A percentile compares a stretch with the other conserved stretches of the same genome.
These are phyloP conservation scores for Turritopsis rubra DNA, from an alignment of 30 jellyfish, hydroid and myxozoan species.

Conservation along the genomic window DNA sequence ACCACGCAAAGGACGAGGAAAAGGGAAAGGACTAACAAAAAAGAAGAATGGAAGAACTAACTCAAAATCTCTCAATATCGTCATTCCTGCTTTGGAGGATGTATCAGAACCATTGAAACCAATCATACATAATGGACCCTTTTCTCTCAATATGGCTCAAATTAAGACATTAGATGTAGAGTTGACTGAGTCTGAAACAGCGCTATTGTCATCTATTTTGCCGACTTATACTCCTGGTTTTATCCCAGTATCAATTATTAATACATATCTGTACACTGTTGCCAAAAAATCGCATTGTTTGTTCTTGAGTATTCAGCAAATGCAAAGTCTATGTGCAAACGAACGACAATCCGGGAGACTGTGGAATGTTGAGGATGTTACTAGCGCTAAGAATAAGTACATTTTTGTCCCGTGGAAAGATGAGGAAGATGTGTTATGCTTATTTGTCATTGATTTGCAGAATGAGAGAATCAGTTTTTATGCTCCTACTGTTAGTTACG, in stretches of 20 bases:
- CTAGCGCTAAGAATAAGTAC: constrained; percentile 7
- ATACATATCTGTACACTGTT: constrained; percentile 22
- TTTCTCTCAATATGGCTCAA: constrained; percentile 7
- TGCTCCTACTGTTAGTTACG: background rate
- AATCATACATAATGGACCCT: constrained; percentile 21
- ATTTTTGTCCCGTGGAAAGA: constrained; percentile 25
- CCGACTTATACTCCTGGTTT: constrained; percentile 24
- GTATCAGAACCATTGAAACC: background rate
- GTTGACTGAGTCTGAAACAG: background rate
- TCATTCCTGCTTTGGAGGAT: background rate
- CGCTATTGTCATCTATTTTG: background rate
- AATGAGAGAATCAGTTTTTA: constrained; percentile 13
- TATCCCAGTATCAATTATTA: constrained; percentile 2
- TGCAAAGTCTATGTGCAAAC: constrained; percentile 6
- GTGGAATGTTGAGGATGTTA: constrained; percentile 25
- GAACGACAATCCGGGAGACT: background rate
- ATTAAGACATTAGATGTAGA: constrained; percentile 19
- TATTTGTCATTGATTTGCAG: constrained; percentile 23
- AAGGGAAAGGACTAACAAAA: background rate
- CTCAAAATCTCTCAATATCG: background rate
- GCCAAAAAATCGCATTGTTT: background rate
- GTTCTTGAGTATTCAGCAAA: constrained; percentile 18
- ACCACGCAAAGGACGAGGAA: constrained; percentile 4
- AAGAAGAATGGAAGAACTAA: background rate
- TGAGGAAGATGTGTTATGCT: background rate